Evolutionary conservation across 2,888 invertebrate species (phyloP), one percentile per base, ranked within the genome.

Genomic region (Dicyrtomina minuta): DNA sequence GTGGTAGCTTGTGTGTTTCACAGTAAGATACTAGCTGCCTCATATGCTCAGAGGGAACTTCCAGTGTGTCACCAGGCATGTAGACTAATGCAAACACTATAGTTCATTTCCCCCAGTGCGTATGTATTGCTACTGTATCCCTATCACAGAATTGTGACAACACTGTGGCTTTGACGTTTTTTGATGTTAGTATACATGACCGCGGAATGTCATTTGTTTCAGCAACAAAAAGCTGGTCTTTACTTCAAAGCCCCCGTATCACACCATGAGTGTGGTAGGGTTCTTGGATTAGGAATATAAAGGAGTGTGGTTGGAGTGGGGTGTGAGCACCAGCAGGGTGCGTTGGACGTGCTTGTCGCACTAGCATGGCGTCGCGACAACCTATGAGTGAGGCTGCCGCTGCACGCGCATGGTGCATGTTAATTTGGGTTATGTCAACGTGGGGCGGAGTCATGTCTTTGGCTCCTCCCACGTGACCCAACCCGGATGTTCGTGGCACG

Each of bases 341-440:
- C n/a, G n/a, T n/a, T n/a, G 8, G 8, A 33, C 8, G 33, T 33
- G 33, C 26, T 3, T 55, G 55, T 55, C 10, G 55, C 55, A 55
- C 13, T 27, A 55, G 10, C 26, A 3, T n/a, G n/a, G n/a, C n/a
- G n/a, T n/a, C n/a, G n/a, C n/a, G n/a, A n/a, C n/a, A n/a, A n/a
- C n/a, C n/a, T n/a, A n/a, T 33, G 33, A 33, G 33, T n/a, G n/a
- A n/a, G n/a, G n/a, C n/a, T n/a, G 27, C 27, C 26, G 22, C 55
- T 1, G 2, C n/a, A 4, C 10, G 24, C 5, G 26, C 24, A n/a
- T 55, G 55, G n/a, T 55, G 55, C 55, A 55, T 15, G 12, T 55
- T 55, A 55, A 55, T 55, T 55, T 55, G 55, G 27, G 12, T 55
- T 13, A 55, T 15, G 26, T 55, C 24, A 55, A 33, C 33, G 8